Percentiles rank a stretch among this genome's conserved stretches.
Evolutionary conservation across 2,888 invertebrate genomes (phyloP).

Genomic region (Ennomos quercinarius): DNA sequence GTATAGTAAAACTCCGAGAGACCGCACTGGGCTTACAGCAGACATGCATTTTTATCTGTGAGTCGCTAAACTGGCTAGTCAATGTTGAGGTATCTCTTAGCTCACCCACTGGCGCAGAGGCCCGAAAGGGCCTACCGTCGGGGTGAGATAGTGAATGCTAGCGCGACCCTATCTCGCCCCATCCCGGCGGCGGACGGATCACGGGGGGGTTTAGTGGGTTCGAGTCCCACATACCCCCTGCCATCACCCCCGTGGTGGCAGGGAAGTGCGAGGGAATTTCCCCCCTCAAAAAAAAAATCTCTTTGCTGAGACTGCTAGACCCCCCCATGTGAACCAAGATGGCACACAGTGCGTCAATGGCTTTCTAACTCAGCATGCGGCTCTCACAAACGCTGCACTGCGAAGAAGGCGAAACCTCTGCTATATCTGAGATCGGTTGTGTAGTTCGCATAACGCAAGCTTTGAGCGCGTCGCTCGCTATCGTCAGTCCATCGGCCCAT

Average conservation of each 20-base stretch:
- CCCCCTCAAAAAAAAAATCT: too few relatives aligned
- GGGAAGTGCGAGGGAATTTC: too few relatives aligned
- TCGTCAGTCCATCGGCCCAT: constrained; percentile 53
- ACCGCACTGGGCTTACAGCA: too few relatives aligned
- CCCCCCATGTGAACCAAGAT: constrained; percentile 30
- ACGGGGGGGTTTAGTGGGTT: too few relatives aligned
- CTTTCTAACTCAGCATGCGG: constrained; percentile 26
- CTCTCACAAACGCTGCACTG: constrained; percentile 36
- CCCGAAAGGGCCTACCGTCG: too few relatives aligned
- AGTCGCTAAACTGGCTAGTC: constrained; percentile 21
- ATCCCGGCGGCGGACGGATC: too few relatives aligned
- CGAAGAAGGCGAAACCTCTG: constrained; percentile 43
- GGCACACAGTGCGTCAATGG: constrained; percentile 19
- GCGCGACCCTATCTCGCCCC: too few relatives aligned
- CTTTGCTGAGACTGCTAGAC: constrained; percentile 24
- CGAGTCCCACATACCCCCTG: too few relatives aligned
- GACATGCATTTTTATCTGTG: constrained; percentile 13
- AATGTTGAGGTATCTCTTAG: constrained; percentile 26
- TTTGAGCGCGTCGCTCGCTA: constrained; percentile 45
- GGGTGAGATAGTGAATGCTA: too few relatives aligned
- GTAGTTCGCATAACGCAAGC: constrained; percentile 46
- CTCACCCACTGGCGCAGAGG: too few relatives aligned
- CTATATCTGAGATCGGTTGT: constrained; percentile 51
- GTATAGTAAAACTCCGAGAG: too few relatives aligned
- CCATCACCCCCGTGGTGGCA: too few relatives aligned